Percentiles rank a stretch among this genome's conserved stretches.
These are phyloP conservation scores for Drosophila meridionalis DNA, from an alignment of 2,888 invertebrate genomes.

Conservation along the genomic window DNA sequence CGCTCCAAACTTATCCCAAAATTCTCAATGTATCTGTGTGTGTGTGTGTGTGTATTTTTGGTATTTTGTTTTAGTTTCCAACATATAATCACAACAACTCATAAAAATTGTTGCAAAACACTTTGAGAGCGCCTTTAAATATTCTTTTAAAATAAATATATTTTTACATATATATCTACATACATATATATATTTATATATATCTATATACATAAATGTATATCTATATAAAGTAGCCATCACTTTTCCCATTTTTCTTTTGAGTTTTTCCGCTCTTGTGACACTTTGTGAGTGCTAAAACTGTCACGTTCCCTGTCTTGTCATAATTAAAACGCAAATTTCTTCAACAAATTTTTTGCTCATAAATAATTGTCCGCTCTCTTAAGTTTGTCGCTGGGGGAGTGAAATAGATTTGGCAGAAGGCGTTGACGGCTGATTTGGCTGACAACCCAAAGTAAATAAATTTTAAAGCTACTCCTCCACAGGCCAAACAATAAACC, in stretches of 20 bases:
- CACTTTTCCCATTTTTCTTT: conserved; percentile 21
- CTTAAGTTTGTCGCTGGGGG: conserved; percentile 22
- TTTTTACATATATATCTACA: neutral
- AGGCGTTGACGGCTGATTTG: conserved; percentile 71
- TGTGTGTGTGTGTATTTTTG: conserved; percentile 13
- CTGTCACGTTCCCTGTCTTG: conserved; percentile 76
- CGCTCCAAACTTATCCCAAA: conserved; percentile 50
- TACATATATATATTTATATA: conserved; percentile 9
- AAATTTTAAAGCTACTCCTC: conserved; percentile 44
- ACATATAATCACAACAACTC: conserved; percentile 31
- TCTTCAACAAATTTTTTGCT: conserved; percentile 54
- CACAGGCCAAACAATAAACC: conserved; percentile 16
- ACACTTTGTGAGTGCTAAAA: conserved; percentile 63
- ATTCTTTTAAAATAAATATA: conserved; percentile 11
- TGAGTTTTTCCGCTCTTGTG: conserved; percentile 36
- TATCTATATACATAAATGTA: neutral
- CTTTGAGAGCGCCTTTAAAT: conserved; percentile 26
- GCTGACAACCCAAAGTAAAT: conserved; percentile 50
- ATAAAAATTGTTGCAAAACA: conserved; percentile 72
- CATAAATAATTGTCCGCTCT: conserved; percentile 54
- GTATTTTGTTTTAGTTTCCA: conserved; percentile 30
- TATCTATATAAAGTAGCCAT: conserved; percentile 31
- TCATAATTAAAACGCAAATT: conserved; percentile 75
- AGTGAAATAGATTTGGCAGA: conserved; percentile 69
- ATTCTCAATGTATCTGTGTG: conserved; percentile 10